Percentiles rank a stretch among this genome's conserved stretches.
These are phyloP conservation scores for Procambarus clarkii DNA, from an alignment of 1,140 invertebrate species.

Conservation along the genomic window DNA sequence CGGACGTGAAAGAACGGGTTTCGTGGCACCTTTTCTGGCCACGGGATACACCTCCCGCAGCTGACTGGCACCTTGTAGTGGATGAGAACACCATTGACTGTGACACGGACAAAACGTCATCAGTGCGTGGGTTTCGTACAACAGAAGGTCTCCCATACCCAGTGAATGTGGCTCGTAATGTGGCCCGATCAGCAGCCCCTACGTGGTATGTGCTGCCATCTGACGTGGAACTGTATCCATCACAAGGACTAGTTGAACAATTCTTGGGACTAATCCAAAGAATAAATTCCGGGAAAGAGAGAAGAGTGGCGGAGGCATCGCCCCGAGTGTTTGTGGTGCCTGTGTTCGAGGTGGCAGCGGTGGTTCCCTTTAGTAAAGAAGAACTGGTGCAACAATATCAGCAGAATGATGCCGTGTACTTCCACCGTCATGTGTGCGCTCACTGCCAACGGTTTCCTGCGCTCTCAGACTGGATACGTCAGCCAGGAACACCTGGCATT, in stretches of 20 bases:
- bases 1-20: slow-evolving; percentile 84
- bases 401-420: slow-evolving; percentile 77
- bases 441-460: slow-evolving; percentile 88
- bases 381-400: slow-evolving; percentile 77
- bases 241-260: slow-evolving; percentile 59
- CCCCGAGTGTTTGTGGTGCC: slow-evolving; percentile 75
- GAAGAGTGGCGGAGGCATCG: slow-evolving; percentile 16
- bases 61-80: slow-evolving; percentile 61
- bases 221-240: slow-evolving; percentile 91
- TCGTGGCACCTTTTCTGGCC: slow-evolving; percentile 84
- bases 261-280: slow-evolving; percentile 70
- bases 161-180: slow-evolving; percentile 90
- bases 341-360: slow-evolving; percentile 84
- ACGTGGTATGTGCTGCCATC: slow-evolving; percentile 91
- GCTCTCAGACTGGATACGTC: slow-evolving; percentile 81
- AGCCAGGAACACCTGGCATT: slow-evolving; percentile 56
- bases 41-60: slow-evolving; percentile 73
- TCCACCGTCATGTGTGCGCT: slow-evolving; percentile 81
- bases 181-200: slow-evolving; percentile 86
- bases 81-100: slow-evolving; percentile 57
- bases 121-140: slow-evolving; percentile 85
- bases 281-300: slow-evolving; percentile 21
- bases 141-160: slow-evolving; percentile 87
- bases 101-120: slow-evolving; percentile 80
- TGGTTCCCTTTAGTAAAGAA: slow-evolving; percentile 76